Base-by-base conservation (phyloP, 2,113 vertebrate genomes). In the Kryptolebias marmoratus region DNA sequence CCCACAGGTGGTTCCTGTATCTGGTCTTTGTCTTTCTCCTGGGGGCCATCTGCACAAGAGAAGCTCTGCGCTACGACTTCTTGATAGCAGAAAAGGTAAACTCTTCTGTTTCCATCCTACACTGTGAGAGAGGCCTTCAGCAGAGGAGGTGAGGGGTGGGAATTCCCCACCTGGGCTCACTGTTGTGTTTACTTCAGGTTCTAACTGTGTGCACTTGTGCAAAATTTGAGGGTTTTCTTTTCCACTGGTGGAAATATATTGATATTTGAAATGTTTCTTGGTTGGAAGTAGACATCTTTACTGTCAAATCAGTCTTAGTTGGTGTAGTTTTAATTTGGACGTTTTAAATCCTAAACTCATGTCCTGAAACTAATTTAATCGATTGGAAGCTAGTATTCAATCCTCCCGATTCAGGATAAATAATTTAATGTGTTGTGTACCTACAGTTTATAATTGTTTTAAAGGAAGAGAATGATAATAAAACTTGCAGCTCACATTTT, bases 41-140 rank as follows among this genome's bases (percentile, higher is more conserved):
- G 47, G 97, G 98, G 83, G 95, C 96, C 85, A 91, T 96, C 91
- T 99, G 98, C 81, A 97, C 95, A 48, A 94, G 97, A 70, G 96
- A 97, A 76, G 94, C 95, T 4, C 96, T 99, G 47, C 96, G 94
- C 82, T 95, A 94, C 68, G 96, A 99, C 91, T 99, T 98, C 93
- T 95, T 99, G 93, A 98, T 98, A 78, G 97, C 97, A 14, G 96
- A 99, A 91, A 99, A 98, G 97, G 98, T 98, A 93, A 92, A 73
- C 50, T 67, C 45, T 32, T 48, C 12, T 73, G 49, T 80, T 81
- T 84, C 54, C 79, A 70, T 44, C 48, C 44, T 50, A 7, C 30
- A 7, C 52, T 16, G 12, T 56, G 22, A 39, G 32, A 44, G 59
- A 28, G 62, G 73, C 44, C 14, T 15, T 49, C 18, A 53, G 5